Evolutionary conservation across 2,797 vertebrate species (phyloP).

Genomic region (Gambelia wislizenii): DNA sequence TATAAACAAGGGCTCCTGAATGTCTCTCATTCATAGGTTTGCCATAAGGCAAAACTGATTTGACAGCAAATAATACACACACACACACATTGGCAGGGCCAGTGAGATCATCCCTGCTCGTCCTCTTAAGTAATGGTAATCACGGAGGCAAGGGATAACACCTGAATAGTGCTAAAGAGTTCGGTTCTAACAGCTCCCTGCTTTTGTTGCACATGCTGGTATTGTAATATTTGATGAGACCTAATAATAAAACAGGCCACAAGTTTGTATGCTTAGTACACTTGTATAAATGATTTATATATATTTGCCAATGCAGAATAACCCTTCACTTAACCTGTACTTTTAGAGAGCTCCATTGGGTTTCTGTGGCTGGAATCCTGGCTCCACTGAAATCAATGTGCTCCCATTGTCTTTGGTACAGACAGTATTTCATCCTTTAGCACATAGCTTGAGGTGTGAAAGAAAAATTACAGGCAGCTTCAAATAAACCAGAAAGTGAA

Average conservation of each 20-base stretch:
- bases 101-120: not conserved
- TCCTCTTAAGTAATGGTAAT: not conserved
- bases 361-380: conserved; percentile 25
- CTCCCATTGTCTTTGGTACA: conserved; percentile 5
- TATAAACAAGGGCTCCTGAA: too few relatives aligned
- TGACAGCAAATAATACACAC: too few relatives aligned
- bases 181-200: not conserved
- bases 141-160: not conserved
- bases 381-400: conserved; percentile 35
- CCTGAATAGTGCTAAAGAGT: not conserved
- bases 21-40: too few relatives aligned
- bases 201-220: not conserved
- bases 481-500: conserved; percentile 31
- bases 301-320: not conserved
- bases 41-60: too few relatives aligned
- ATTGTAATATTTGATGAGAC: conserved; percentile 17
- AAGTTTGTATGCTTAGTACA: conserved; percentile 16
- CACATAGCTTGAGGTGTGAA: conserved; percentile 11
- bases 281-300: conserved; percentile 10
- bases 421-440: conserved; percentile 1
- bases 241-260: not conserved
- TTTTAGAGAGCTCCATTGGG: conserved; percentile 18
- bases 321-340: not conserved
- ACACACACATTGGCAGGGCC: too few relatives aligned
- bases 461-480: conserved; percentile 49